Conservation (phyloP, 2,888 invertebrate genomes). For the Sinohyriopsis cumingii region DNA sequence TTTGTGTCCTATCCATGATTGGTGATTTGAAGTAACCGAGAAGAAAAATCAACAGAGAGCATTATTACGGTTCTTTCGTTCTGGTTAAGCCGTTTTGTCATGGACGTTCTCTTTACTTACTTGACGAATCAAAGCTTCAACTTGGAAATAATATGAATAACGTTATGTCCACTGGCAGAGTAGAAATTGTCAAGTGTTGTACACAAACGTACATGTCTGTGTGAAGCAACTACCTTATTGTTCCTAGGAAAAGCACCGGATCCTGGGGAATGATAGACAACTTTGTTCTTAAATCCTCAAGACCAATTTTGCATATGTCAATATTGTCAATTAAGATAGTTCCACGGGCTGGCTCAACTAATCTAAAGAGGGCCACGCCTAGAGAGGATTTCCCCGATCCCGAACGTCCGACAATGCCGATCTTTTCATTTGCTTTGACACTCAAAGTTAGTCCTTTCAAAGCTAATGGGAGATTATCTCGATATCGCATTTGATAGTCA, state of each 20-base stretch:
- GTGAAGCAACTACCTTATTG: slow-evolving; percentile 72
- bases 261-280: slow-evolving; percentile 77
- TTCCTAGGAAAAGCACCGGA: slow-evolving; percentile 78
- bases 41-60: no score
- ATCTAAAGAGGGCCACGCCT: slow-evolving; percentile 76
- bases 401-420: slow-evolving; percentile 77
- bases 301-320: slow-evolving; percentile 73
- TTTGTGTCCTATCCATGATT: no score
- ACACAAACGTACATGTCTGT: background rate
- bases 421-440: slow-evolving; percentile 76
- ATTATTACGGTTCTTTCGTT: no score
- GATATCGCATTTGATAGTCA: slow-evolving; percentile 60
- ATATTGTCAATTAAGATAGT: slow-evolving; percentile 75
- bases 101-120: no score
- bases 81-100: no score
- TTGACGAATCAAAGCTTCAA: no score
- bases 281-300: slow-evolving; percentile 75
- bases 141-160: background rate
- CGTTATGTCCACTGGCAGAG: background rate
- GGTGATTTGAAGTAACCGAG: no score
- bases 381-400: slow-evolving; percentile 74
- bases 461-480: slow-evolving; percentile 67
- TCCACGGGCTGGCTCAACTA: slow-evolving; percentile 76
- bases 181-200: background rate
- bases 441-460: slow-evolving; percentile 76